Conservation (phyloP, 1,140 invertebrate genomes). For the Telenomus remus region DNA sequence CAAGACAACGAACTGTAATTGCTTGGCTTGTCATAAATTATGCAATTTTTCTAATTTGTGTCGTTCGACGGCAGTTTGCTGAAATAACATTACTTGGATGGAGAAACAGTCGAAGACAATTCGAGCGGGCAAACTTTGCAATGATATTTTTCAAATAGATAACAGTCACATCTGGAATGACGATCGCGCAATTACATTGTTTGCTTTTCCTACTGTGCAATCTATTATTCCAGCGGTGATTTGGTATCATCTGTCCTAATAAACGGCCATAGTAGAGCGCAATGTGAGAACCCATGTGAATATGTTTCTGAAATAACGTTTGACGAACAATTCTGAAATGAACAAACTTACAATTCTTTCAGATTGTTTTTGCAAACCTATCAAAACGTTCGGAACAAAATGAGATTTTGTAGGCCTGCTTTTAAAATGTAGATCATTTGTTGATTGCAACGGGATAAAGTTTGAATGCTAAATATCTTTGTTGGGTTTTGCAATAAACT, state of each 20-base stretch:
- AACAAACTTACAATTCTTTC: too few relatives aligned
- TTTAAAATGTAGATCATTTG: too few relatives aligned
- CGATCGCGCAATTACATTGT: conserved; percentile 42
- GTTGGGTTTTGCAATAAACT: too few relatives aligned
- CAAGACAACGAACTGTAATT: conserved; percentile 12
- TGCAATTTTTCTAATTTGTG: conserved; percentile 42
- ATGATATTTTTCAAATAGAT: conserved; percentile 45
- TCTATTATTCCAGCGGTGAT: conserved; percentile 20
- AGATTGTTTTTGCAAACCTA: too few relatives aligned
- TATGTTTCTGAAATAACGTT: too few relatives aligned
- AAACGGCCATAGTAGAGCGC: conserved; percentile 10
- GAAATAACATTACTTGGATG: conserved; percentile 28
- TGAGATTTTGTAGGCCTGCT: too few relatives aligned
- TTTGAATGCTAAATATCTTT: too few relatives aligned
- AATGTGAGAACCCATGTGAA: not conserved
- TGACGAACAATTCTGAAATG: too few relatives aligned
- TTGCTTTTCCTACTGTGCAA: conserved; percentile 10
- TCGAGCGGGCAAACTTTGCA: conserved; percentile 37
- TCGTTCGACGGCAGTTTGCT: conserved; percentile 29
- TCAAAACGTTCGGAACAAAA: too few relatives aligned
- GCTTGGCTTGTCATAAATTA: conserved; percentile 41
- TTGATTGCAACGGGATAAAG: too few relatives aligned
- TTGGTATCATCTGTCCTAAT: conserved; percentile 18
- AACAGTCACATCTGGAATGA: conserved; percentile 43
- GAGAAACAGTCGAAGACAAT: conserved; percentile 29